These are phyloP conservation scores for Nettapus auritus DNA, from an alignment of 2,113 vertebrate species.

Conservation along the genomic window DNA sequence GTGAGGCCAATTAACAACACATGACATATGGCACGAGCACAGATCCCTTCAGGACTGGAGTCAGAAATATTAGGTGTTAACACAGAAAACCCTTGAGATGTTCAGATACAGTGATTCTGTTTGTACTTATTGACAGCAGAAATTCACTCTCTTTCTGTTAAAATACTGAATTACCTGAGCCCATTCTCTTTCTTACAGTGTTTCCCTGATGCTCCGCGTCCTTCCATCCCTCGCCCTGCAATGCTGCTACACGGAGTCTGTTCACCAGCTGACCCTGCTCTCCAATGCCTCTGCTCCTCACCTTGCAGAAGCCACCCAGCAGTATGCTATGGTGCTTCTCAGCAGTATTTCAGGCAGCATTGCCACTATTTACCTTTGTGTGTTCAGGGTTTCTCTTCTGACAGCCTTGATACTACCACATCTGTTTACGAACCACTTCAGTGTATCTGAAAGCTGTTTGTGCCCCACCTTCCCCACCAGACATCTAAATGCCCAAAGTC, in stretches of 20 bases:
- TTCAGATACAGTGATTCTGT: background rate
- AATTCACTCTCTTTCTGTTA: background rate
- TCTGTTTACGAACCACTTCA: background rate
- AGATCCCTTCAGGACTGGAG: background rate
- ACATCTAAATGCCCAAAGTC: background rate
- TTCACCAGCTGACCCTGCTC: background rate
- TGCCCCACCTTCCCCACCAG: background rate
- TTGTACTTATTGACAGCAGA: background rate
- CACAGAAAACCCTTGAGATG: background rate
- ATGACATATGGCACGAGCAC: accelerated
- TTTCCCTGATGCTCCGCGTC: accelerated
- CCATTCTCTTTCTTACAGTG: background rate
- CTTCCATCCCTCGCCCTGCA: background rate
- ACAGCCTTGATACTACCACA: background rate
- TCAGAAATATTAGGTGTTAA: background rate
- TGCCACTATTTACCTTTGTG: accelerated
- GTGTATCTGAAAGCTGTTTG: background rate
- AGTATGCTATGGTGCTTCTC: accelerated
- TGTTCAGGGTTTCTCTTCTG: background rate
- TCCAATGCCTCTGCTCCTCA: background rate
- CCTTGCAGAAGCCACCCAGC: background rate
- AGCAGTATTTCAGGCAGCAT: background rate
- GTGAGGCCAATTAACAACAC: background rate
- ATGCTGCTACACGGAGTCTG: accelerated
- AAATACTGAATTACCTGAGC: background rate